Conservation (phyloP, 2,888 invertebrate species). For the Tipula lateralis region DNA sequence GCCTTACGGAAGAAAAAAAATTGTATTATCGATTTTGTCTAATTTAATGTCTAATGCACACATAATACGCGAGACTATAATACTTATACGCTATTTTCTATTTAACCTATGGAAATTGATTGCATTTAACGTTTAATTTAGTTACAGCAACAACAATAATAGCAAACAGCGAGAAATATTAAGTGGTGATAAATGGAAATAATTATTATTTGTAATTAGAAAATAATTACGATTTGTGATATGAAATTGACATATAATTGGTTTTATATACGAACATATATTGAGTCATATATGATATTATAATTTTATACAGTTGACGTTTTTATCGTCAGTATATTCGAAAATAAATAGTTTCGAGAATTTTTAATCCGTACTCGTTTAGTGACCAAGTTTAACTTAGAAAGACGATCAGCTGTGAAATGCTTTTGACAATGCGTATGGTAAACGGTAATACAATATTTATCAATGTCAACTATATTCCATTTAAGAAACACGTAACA, state of each 20-base stretch:
- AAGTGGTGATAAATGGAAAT: conserved; percentile 19
- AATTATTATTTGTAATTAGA: not conserved
- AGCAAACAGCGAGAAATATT: not conserved
- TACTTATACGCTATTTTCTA: conserved; percentile 1
- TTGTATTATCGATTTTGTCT: not conserved
- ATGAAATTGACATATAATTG: not conserved
- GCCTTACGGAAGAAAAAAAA: not conserved
- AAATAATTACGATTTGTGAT: conserved; percentile 11
- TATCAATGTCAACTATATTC: no score
- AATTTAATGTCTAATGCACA: not conserved
- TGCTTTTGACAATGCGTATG: no score
- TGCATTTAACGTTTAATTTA: not conserved
- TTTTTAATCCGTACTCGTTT: no score
- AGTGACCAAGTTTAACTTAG: no score
- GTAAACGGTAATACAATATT: no score
- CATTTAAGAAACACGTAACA: no score
- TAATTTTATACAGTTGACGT: not conserved
- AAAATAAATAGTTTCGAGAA: no score
- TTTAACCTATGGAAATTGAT: not conserved
- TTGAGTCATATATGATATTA: not conserved
- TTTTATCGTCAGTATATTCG: no score
- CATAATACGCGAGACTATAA: not conserved
- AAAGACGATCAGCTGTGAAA: no score
- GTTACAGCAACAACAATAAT: not conserved
- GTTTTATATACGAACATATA: not conserved